These are phyloP conservation scores for Drosophila niveifrons DNA, from an alignment of 2,888 invertebrate species.

Conservation along the genomic window DNA sequence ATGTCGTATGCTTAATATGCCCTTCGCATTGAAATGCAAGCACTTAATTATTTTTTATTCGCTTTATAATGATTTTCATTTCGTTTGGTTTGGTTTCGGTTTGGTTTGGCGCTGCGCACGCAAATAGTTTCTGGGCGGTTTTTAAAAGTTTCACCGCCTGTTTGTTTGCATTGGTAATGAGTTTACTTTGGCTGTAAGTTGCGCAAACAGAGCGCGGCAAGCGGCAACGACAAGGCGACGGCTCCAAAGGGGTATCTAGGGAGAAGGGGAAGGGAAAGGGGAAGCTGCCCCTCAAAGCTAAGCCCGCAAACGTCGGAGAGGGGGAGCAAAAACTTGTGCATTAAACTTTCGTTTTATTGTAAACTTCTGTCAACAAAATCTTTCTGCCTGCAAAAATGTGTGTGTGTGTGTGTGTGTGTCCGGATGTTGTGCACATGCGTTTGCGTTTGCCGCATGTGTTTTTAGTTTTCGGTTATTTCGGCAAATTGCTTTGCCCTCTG, in stretches of 20 bases:
- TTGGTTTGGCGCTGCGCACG: conserved; percentile 35
- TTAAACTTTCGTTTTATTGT: conserved; percentile 80
- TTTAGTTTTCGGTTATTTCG: conserved; percentile 54
- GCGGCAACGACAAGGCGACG: background rate
- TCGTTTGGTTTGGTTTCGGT: conserved; percentile 35
- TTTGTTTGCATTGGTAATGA: conserved; percentile 83
- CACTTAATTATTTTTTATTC: conserved; percentile 72
- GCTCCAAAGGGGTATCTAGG: background rate
- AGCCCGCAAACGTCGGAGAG: conserved; percentile 48
- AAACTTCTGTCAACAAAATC: conserved; percentile 79
- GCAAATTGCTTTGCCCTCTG: conserved; percentile 59
- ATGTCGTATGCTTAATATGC: conserved; percentile 50
- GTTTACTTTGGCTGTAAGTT: conserved; percentile 83
- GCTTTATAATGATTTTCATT: conserved; percentile 64
- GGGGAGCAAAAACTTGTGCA: conserved; percentile 75
- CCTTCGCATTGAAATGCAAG: conserved; percentile 48
- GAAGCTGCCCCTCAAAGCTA: conserved; percentile 43
- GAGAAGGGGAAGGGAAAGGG: background rate
- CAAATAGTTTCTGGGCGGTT: conserved; percentile 71
- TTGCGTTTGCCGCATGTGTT: conserved; percentile 56
- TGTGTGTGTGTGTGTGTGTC: conserved; percentile 10
- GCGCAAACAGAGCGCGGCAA: conserved; percentile 67
- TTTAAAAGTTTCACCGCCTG: conserved; percentile 73
- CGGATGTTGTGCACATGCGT: conserved; percentile 34
- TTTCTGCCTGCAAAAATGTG: conserved; percentile 60